These are phyloP conservation scores for Mechanitis messenoides DNA, from an alignment of 2,888 invertebrate species.

Conservation along the genomic window DNA sequence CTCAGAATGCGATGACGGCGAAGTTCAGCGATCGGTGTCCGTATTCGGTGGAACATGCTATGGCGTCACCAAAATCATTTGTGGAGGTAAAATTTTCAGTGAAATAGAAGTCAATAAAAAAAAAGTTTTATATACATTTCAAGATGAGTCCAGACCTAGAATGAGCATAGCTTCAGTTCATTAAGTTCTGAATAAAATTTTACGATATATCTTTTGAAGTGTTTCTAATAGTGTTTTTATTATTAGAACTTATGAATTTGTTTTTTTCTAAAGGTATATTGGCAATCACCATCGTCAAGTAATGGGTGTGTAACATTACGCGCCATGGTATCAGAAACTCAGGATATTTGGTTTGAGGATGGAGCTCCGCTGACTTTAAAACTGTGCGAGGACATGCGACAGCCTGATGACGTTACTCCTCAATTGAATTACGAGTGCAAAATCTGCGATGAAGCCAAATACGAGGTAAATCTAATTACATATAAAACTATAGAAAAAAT, in stretches of 20 bases:
- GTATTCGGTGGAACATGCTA: conserved; percentile 60
- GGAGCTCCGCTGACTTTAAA: conserved; percentile 53
- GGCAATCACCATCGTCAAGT: conserved; percentile 63
- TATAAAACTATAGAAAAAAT: too few relatives aligned
- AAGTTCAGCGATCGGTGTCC: conserved; percentile 62
- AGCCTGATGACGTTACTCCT: conserved; percentile 62
- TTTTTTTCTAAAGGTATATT: conserved; percentile 48
- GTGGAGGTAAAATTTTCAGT: conserved; percentile 45
- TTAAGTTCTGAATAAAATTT: too few relatives aligned
- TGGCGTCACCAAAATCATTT: conserved; percentile 46
- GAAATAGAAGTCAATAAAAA: too few relatives aligned
- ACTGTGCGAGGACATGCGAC: conserved; percentile 61
- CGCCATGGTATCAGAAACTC: conserved; percentile 63
- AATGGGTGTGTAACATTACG: conserved; percentile 62
- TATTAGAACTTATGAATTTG: not conserved
- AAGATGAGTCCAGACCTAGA: too few relatives aligned
- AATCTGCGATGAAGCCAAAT: conserved; percentile 67
- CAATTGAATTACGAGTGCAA: conserved; percentile 56
- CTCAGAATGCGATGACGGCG: conserved; percentile 41
- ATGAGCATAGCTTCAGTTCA: too few relatives aligned
- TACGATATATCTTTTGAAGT: not conserved
- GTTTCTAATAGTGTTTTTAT: not conserved
- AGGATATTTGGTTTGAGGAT: conserved; percentile 62
- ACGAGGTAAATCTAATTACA: conserved; percentile 46
- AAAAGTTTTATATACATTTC: too few relatives aligned